A percentile compares a stretch with the other conserved stretches of the same genome.
Evolutionary conservation across 2,888 invertebrate species (phyloP).

Genomic region (Macrostomum cliftonense): DNA sequence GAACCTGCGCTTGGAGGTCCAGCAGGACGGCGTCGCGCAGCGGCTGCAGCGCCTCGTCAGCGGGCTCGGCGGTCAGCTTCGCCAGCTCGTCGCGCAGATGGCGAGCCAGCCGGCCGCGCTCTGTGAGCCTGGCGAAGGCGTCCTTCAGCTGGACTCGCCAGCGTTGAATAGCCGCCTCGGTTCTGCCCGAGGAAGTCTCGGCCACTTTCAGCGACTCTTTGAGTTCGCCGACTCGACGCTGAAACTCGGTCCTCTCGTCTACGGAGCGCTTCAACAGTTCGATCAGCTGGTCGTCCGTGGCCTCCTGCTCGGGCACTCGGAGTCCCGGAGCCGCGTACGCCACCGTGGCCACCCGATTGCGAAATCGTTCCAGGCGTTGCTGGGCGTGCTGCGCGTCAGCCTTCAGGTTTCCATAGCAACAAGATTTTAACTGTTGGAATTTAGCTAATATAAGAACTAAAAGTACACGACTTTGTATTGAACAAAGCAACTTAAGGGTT

Average conservation of each 20-base stretch:
- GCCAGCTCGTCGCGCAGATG: constrained; percentile 26
- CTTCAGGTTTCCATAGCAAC: constrained; percentile 15
- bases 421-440: too few relatives aligned
- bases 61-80: constrained; percentile 19
- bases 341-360: constrained; percentile 28
- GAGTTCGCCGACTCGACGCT: constrained; percentile 19
- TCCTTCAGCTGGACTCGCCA: constrained; percentile 14
- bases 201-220: constrained; percentile 20
- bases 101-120: constrained; percentile 20
- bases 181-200: constrained; percentile 8
- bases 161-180: too few relatives aligned
- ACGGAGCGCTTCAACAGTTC: constrained; percentile 25
- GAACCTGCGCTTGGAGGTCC: constrained; percentile 18
- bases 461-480: too few relatives aligned
- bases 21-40: constrained; percentile 21
- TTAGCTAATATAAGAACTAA: too few relatives aligned
- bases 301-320: constrained; percentile 25
- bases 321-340: constrained; percentile 30
- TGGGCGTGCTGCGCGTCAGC: too few relatives aligned
- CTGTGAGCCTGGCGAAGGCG: constrained; percentile 16
- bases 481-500: too few relatives aligned
- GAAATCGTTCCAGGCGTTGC: constrained; percentile 22
- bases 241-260: constrained; percentile 23
- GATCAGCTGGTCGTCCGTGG: constrained; percentile 27
- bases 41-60: constrained; percentile 17